These are phyloP conservation scores for Tinea pellionella DNA, from an alignment of 2,888 invertebrate genomes.

Conservation along the genomic window DNA sequence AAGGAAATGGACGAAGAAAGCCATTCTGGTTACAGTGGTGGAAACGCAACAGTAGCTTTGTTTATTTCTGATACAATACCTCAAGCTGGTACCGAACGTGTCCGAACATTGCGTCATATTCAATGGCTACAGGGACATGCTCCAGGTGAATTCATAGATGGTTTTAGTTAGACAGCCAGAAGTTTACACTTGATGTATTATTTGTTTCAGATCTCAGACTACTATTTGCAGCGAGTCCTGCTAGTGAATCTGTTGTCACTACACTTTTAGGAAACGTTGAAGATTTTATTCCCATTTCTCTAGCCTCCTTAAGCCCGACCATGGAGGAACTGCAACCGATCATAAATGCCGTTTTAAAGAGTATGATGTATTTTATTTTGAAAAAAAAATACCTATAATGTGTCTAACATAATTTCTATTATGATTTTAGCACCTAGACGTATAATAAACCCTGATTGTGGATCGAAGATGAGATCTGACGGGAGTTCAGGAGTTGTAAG, in stretches of 20 bases:
- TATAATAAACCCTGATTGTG: slow-evolving; percentile 62
- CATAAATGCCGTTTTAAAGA: background rate
- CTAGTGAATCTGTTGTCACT: slow-evolving; percentile 17
- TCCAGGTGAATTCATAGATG: slow-evolving; percentile 17
- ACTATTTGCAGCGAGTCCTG: slow-evolving; percentile 19
- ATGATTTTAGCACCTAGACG: slow-evolving; percentile 56
- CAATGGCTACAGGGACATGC: slow-evolving; percentile 16
- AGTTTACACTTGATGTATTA: background rate
- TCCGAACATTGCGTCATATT: slow-evolving; percentile 16
- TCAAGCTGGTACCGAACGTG: slow-evolving; percentile 16
- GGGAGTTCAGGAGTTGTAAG: slow-evolving; percentile 33
- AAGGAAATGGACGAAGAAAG: slow-evolving; percentile 1
- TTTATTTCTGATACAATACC: slow-evolving; percentile 19
- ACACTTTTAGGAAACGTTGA: slow-evolving; percentile 16
- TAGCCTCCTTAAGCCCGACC: slow-evolving; percentile 15
- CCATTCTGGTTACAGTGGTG: slow-evolving; percentile 17
- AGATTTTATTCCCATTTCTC: slow-evolving; percentile 19
- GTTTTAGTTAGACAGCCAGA: too few species aligned
- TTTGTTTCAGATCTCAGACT: slow-evolving; percentile 19
- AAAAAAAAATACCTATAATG: background rate
- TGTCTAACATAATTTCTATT: too few species aligned
- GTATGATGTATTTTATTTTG: background rate
- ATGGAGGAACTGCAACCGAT: slow-evolving; percentile 15
- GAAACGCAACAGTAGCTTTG: slow-evolving; percentile 19
- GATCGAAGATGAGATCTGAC: slow-evolving; percentile 37